A percentile compares a stretch with the other conserved stretches of the same genome.
Conservation (phyloP, 2,888 invertebrate species). For the Elmis aenea region DNA sequence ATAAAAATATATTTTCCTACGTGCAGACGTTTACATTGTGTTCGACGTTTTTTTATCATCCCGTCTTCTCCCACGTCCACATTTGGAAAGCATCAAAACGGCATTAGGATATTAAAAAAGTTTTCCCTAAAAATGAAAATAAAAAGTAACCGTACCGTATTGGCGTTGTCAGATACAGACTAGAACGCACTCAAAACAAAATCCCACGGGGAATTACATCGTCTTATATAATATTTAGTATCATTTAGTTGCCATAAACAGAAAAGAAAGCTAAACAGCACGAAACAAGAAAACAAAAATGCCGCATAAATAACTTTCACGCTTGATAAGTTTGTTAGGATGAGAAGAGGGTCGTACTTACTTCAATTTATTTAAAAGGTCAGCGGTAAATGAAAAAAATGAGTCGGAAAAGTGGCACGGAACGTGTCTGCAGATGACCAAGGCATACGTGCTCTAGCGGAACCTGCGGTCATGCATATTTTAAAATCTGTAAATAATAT, state of each 20-base stretch:
- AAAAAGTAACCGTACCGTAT: too few relatives aligned
- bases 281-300: slow-evolving; percentile 3
- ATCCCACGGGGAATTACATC: too few relatives aligned
- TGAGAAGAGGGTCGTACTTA: too few relatives aligned
- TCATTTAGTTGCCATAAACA: slow-evolving; percentile 3
- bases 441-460: slow-evolving; percentile 11
- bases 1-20: too few relatives aligned
- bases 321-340: too few relatives aligned
- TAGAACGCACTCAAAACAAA: too few relatives aligned
- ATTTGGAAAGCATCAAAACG: slow-evolving; percentile 7
- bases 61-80: too few relatives aligned
- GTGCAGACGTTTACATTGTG: slow-evolving; percentile 9
- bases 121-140: slow-evolving; percentile 2
- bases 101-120: slow-evolving; percentile 7
- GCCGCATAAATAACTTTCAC: slow-evolving; percentile 12
- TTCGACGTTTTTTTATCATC: slow-evolving; percentile 7
- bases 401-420: slow-evolving; percentile 7
- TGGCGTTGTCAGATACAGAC: slow-evolving; percentile 2
- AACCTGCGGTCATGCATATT: slow-evolving; percentile 18
- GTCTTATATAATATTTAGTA: slow-evolving; percentile 4
- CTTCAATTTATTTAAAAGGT: slow-evolving; percentile 15
- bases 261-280: slow-evolving; percentile 5
- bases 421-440: slow-evolving; percentile 14
- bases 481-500: slow-evolving; percentile 18
- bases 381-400: slow-evolving; percentile 11